Percentiles rank a stretch among this genome's conserved stretches.
These are phyloP conservation scores for Zele albiditarsus DNA, from an alignment of 2,888 invertebrate species.

Conservation along the genomic window DNA sequence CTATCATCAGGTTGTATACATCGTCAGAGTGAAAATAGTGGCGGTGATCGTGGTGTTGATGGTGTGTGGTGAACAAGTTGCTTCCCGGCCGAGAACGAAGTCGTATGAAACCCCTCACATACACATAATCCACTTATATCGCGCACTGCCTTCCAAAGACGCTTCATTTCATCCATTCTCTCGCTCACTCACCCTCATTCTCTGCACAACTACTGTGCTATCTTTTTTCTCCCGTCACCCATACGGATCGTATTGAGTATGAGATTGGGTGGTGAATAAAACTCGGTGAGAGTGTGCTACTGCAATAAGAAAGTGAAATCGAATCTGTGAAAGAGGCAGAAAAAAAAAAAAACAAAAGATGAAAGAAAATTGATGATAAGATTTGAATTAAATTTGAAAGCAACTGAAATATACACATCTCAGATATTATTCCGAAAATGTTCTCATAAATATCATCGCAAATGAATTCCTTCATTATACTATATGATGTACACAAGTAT, in stretches of 20 bases:
- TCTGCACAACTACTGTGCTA: not conserved
- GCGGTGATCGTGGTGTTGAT: too few species aligned
- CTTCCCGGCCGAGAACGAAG: not conserved
- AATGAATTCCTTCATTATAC: not conserved
- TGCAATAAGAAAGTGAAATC: not conserved
- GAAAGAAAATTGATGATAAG: not conserved
- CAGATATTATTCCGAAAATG: too few species aligned
- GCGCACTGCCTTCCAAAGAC: conserved; percentile 31
- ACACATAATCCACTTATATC: conserved; percentile 46
- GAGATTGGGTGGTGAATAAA: not conserved
- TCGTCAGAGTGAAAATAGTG: too few species aligned
- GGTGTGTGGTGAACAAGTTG: not conserved
- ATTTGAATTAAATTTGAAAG: too few species aligned
- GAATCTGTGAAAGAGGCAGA: not conserved
- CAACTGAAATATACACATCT: too few species aligned
- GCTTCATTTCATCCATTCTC: conserved; percentile 25
- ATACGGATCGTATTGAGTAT: not conserved
- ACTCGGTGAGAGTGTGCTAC: not conserved
- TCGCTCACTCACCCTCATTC: not conserved
- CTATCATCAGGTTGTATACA: not conserved
- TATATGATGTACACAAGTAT: too few species aligned
- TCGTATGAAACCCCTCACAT: conserved; percentile 36
- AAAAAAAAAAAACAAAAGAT: not conserved
- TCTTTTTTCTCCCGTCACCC: conserved; percentile 18
- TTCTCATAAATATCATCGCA: not conserved